Conservation (phyloP, 2,888 invertebrate genomes). For the Noctua pronuba region DNA sequence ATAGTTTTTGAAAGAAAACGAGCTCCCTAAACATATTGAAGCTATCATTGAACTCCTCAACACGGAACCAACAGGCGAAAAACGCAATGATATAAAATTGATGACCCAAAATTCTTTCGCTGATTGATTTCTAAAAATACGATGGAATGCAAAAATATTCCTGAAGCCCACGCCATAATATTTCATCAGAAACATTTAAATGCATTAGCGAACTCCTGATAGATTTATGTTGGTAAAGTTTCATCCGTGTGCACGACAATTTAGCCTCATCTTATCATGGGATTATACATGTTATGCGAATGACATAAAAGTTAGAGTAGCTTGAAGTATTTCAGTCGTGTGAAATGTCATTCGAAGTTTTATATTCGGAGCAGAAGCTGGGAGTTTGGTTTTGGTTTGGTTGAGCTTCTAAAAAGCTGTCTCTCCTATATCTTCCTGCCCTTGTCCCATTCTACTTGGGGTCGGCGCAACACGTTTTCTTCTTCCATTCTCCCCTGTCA, state of each 20-base stretch:
- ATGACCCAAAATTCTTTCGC: conserved; percentile 28
- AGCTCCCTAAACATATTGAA: neutral
- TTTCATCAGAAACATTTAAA: conserved; percentile 37
- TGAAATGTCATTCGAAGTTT: conserved; percentile 19
- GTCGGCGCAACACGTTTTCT: too few relatives aligned
- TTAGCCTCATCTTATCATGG: conserved; percentile 16
- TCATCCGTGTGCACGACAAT: conserved; percentile 28
- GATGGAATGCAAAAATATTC: conserved; percentile 32
- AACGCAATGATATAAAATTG: conserved; percentile 13
- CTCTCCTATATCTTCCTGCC: neutral
- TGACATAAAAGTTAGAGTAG: conserved; percentile 9
- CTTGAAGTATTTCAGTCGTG: neutral
- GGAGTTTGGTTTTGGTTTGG: too few relatives aligned
- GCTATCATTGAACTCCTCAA: conserved; percentile 21
- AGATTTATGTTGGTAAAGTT: conserved; percentile 48
- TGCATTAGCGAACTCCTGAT: conserved; percentile 44
- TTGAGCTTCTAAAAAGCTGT: neutral
- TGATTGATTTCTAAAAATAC: conserved; percentile 47
- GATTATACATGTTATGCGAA: conserved; percentile 13
- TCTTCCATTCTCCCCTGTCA: too few relatives aligned
- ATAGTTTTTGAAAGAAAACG: neutral
- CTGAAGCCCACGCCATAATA: conserved; percentile 19
- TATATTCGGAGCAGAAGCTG: neutral
- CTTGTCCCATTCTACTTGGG: too few relatives aligned
- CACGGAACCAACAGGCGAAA: conserved; percentile 2